Percentiles rank a stretch among this genome's conserved stretches.
Evolutionary conservation across 2,888 invertebrate genomes (phyloP).

Genomic region (Fabriciana adippe): DNA sequence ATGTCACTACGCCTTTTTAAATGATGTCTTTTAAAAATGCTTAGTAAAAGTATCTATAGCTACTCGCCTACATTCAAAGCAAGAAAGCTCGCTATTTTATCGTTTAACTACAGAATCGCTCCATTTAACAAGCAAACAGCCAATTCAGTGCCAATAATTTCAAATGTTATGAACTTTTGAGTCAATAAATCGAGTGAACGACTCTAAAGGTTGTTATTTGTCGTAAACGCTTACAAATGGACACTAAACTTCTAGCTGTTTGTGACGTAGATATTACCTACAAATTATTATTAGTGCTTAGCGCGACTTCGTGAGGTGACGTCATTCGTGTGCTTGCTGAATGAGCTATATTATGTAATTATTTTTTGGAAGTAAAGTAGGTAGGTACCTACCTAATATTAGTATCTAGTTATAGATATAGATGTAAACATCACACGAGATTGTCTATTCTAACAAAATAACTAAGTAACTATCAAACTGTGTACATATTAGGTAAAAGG

Average conservation of each 20-base stretch:
- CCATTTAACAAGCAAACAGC: slow-evolving; percentile 37
- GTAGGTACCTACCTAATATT: no score
- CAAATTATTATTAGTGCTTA: slow-evolving; percentile 46
- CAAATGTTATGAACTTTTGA: slow-evolving; percentile 60
- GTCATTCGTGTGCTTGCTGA: slow-evolving; percentile 18
- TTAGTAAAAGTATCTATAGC: no score
- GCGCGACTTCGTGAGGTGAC: slow-evolving; percentile 24
- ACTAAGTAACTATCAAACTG: no score
- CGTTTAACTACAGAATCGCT: slow-evolving; percentile 13
- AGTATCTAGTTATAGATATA: no score
- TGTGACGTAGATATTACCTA: slow-evolving; percentile 42
- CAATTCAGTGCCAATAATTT: slow-evolving; percentile 45
- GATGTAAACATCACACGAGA: no score
- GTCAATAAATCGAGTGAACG: slow-evolving; percentile 59
- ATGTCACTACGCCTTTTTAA: no score
- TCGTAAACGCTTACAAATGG: slow-evolving; percentile 66
- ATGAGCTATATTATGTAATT: not conserved
- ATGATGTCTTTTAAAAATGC: no score
- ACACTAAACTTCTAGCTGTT: slow-evolving; percentile 53
- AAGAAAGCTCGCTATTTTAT: slow-evolving; percentile 9
- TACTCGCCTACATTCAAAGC: not conserved
- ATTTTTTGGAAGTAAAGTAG: no score
- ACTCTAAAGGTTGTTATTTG: slow-evolving; percentile 54
- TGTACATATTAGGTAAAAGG: no score
- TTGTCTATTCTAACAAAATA: no score